A percentile compares a stretch with the other conserved stretches of the same genome.
Evolutionary conservation across 2,113 vertebrate genomes (phyloP).

Genomic region (Dasyurus viverrinus): DNA sequence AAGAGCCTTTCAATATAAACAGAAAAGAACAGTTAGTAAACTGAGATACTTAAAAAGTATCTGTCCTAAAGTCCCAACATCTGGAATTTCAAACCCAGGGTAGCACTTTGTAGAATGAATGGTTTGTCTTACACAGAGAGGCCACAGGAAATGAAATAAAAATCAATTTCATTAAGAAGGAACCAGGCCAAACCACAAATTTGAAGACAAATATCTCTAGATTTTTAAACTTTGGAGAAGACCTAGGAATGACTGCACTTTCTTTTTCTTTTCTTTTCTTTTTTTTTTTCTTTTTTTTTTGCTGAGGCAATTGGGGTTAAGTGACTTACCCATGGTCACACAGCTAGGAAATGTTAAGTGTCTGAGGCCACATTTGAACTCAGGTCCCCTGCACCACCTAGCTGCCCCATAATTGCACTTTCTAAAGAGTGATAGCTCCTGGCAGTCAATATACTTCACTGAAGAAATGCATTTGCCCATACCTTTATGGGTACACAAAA

Average conservation of each 20-base stretch:
- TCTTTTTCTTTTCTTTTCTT: neutral
- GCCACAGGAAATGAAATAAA: neutral
- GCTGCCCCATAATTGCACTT: neutral
- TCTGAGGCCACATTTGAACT: too few relatives aligned
- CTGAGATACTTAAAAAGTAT: neutral
- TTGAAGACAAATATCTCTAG: neutral
- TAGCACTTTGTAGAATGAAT: neutral
- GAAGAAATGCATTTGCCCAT: neutral
- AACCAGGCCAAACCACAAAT: neutral
- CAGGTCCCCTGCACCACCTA: too few relatives aligned
- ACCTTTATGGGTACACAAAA: neutral
- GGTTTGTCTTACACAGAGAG: neutral
- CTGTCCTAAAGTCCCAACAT: neutral
- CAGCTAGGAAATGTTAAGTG: too few relatives aligned
- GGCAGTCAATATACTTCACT: neutral
- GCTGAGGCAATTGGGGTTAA: too few relatives aligned
- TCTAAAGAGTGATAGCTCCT: neutral
- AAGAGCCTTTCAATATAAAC: neutral
- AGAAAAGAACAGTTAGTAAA: neutral
- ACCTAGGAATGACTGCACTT: neutral
- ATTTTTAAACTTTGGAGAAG: neutral
- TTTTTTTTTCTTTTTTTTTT: too few relatives aligned
- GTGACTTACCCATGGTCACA: too few relatives aligned
- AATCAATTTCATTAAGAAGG: neutral
- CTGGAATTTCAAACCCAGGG: neutral